Evolutionary conservation across 2,113 vertebrate species (phyloP).

Genomic region (Macquaria ambigua): DNA sequence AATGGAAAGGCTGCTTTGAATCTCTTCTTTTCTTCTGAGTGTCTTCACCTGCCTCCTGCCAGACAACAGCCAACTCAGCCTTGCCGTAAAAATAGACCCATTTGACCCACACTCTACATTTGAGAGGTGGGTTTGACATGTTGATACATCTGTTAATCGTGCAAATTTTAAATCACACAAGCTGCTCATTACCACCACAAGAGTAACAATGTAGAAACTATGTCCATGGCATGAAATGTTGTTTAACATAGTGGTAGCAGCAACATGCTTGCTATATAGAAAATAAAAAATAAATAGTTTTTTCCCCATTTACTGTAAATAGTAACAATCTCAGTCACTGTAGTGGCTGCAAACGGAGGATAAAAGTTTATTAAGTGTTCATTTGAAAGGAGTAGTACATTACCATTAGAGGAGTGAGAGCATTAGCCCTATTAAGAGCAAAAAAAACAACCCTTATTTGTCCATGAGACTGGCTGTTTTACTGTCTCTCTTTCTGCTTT

Average conservation of each 20-base stretch:
- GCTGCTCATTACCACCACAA: neutral
- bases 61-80: constrained; percentile 88
- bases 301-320: too few species aligned
- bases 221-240: neutral
- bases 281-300: too few species aligned
- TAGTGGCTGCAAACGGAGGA: too few species aligned
- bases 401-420: neutral
- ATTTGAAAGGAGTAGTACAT: too few species aligned
- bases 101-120: constrained; percentile 92
- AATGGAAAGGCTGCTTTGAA: neutral
- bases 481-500: neutral
- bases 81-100: constrained; percentile 90
- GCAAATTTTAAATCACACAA: neutral
- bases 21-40: constrained; percentile 81
- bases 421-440: neutral
- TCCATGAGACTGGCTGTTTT: neutral
- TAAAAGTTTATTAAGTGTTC: too few species aligned
- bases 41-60: constrained; percentile 89
- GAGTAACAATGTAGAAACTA: neutral
- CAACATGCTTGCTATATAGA: too few species aligned
- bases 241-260: neutral
- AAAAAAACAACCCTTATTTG: neutral
- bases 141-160: neutral
- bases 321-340: too few species aligned
- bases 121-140: constrained; percentile 86